A percentile compares a stretch with the other conserved stretches of the same genome.
These are phyloP conservation scores for Mactromeris polynyma DNA, from an alignment of 2,888 invertebrate species.

Conservation along the genomic window DNA sequence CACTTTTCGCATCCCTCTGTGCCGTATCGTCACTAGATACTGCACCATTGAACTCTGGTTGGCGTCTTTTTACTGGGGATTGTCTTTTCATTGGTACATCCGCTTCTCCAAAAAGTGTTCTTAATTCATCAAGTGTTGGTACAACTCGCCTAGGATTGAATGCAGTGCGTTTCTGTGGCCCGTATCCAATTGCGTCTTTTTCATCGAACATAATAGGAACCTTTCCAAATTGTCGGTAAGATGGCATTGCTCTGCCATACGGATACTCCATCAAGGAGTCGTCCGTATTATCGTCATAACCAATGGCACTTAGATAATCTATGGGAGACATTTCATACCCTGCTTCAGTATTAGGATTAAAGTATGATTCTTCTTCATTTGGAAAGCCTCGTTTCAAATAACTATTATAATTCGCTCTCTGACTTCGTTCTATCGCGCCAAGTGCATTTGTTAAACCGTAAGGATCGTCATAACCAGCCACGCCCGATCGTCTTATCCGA, in stretches of 20 bases:
- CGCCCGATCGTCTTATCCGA: slow-evolving; percentile 48
- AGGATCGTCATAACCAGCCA: slow-evolving; percentile 62
- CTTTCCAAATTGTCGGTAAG: slow-evolving; percentile 12
- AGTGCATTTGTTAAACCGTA: slow-evolving; percentile 62
- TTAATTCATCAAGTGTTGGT: slow-evolving; percentile 60
- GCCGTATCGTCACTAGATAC: not conserved
- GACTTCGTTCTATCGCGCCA: slow-evolving; percentile 40
- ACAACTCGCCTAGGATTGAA: slow-evolving; percentile 53
- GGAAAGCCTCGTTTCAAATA: slow-evolving; percentile 24
- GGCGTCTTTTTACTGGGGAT: slow-evolving; percentile 47
- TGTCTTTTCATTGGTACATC: slow-evolving; percentile 61
- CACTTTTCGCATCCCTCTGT: not conserved
- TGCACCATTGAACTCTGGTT: slow-evolving; percentile 20
- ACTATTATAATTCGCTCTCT: slow-evolving; percentile 34
- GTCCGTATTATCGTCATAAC: not conserved
- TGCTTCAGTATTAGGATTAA: slow-evolving; percentile 49
- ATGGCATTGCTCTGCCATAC: not conserved
- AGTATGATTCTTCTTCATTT: slow-evolving; percentile 55
- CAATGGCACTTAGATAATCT: slow-evolving; percentile 17
- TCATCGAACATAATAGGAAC: not conserved
- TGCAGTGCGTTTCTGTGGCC: slow-evolving; percentile 58
- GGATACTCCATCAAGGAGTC: slow-evolving; percentile 21
- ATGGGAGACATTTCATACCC: slow-evolving; percentile 26
- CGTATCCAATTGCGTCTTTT: not conserved
- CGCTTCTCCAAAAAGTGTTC: slow-evolving; percentile 60